phyloP scores from a whole-genome alignment of 2,113 vertebrate species.

The Macrotis lagotis region DNA sequence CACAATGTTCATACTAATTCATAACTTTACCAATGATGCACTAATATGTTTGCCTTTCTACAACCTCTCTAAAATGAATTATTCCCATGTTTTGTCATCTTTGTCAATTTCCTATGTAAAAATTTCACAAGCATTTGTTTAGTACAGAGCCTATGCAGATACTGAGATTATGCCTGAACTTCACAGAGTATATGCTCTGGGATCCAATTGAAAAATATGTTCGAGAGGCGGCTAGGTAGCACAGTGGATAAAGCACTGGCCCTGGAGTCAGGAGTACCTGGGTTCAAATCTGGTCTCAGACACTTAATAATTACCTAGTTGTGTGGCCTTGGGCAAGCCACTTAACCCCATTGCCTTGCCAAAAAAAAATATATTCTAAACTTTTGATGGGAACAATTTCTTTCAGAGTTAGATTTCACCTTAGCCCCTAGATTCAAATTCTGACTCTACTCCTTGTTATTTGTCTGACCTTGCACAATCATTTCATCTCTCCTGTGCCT shows the following conservation, averaged over 20 bases:
- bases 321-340: no score
- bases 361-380: neutral
- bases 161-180: neutral
- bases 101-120: neutral
- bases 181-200: neutral
- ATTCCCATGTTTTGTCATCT: neutral
- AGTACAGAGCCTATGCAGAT: neutral
- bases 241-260: no score
- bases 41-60: neutral
- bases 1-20: neutral
- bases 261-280: no score
- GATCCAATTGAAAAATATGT: neutral
- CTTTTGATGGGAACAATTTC: neutral
- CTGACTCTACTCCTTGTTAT: neutral
- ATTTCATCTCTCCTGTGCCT: neutral
- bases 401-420: neutral
- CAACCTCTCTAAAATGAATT: neutral
- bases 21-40: neutral
- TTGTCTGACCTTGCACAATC: neutral
- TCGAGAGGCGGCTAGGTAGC: no score
- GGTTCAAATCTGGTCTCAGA: no score
- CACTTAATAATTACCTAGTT: no score
- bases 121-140: neutral
- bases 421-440: neutral
- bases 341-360: no score